These are phyloP conservation scores for Phlogophora meticulosa DNA, from an alignment of 2,888 invertebrate species.

Conservation along the genomic window DNA sequence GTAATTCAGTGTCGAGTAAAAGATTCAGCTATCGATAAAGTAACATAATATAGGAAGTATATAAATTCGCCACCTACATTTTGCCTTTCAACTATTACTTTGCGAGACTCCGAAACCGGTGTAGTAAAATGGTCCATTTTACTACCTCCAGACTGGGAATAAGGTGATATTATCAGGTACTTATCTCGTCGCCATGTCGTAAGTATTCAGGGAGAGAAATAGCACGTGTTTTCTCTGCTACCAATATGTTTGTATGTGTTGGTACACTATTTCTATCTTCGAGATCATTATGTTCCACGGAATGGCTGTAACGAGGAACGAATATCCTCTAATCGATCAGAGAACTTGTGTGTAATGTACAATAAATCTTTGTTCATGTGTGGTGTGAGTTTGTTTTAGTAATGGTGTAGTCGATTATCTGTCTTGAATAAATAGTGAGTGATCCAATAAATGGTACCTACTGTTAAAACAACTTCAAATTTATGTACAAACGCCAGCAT, in stretches of 20 bases:
- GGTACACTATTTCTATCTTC: slow-evolving; percentile 57
- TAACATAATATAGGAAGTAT: slow-evolving; percentile 32
- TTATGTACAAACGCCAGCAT: no score
- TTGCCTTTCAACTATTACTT: slow-evolving; percentile 8
- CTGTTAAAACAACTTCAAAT: neutral
- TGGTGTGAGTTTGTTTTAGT: slow-evolving; percentile 19
- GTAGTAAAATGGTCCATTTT: slow-evolving; percentile 42
- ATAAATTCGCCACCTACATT: slow-evolving; percentile 38
- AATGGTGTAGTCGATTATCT: neutral
- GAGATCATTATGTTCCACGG: slow-evolving; percentile 46
- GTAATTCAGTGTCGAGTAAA: slow-evolving; percentile 6
- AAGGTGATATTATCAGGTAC: slow-evolving; percentile 48
- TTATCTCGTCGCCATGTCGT: slow-evolving; percentile 45
- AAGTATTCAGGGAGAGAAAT: slow-evolving; percentile 43
- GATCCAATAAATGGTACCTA: neutral
- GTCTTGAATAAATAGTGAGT: neutral
- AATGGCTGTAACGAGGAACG: slow-evolving; percentile 47
- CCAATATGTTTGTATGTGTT: slow-evolving; percentile 43
- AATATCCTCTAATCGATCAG: slow-evolving; percentile 55
- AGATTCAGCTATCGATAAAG: slow-evolving; percentile 27
- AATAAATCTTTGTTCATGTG: slow-evolving; percentile 46
- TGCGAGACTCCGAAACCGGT: slow-evolving; percentile 4
- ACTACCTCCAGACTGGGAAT: slow-evolving; percentile 18
- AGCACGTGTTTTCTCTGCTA: slow-evolving; percentile 21
- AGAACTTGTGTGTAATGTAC: slow-evolving; percentile 37